Conservation (phyloP, 2,888 invertebrate genomes). For the Didymodactylos carnosus region DNA sequence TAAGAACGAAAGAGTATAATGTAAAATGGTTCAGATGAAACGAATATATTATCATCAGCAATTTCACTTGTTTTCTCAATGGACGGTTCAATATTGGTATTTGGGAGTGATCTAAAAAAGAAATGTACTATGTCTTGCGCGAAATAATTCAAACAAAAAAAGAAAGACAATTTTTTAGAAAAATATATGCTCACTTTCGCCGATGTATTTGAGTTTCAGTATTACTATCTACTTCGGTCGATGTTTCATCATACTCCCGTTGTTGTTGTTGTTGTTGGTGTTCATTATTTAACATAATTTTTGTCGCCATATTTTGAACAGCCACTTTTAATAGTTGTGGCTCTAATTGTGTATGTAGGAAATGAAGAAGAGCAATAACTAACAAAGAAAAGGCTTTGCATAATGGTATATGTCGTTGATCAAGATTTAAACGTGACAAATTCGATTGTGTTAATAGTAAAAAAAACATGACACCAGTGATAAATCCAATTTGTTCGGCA, state of each 20-base stretch:
- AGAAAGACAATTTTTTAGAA: too few relatives aligned
- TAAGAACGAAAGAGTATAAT: background rate
- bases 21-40: background rate
- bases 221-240: too few relatives aligned
- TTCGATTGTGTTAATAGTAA: slow-evolving; percentile 74
- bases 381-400: slow-evolving; percentile 74
- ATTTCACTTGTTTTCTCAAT: too few relatives aligned
- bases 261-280: background rate
- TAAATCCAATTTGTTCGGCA: slow-evolving; percentile 50
- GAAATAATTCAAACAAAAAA: too few relatives aligned
- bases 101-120: too few relatives aligned
- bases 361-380: slow-evolving; percentile 69
- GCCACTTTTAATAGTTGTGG: slow-evolving; percentile 1
- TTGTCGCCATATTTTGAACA: background rate
- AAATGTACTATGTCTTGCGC: too few relatives aligned
- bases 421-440: slow-evolving; percentile 61
- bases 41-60: too few relatives aligned
- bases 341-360: slow-evolving; percentile 54
- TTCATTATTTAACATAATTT: background rate
- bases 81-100: too few relatives aligned
- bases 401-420: slow-evolving; percentile 61
- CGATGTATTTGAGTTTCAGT: too few relatives aligned
- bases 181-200: too few relatives aligned
- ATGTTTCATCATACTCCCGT: background rate
- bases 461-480: slow-evolving; percentile 78